Percentiles rank a stretch among this genome's conserved stretches.
Evolutionary conservation across 1,140 invertebrate species (phyloP).

Genomic region (roundworm (Caenorhabditis elegans)): DNA sequence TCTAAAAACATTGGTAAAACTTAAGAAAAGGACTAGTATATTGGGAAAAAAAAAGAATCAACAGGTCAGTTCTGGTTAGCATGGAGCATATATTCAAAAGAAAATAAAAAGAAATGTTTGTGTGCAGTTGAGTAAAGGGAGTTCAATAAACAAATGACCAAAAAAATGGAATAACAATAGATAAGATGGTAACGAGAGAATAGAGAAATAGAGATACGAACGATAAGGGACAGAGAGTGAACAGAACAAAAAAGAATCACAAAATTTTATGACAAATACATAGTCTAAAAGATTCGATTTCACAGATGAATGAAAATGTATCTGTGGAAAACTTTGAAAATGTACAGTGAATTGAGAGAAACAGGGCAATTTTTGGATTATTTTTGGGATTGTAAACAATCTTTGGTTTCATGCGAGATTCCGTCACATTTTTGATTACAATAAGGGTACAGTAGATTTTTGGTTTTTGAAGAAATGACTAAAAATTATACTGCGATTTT

Average conservation of each 20-base stretch:
- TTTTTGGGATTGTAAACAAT: too few relatives aligned
- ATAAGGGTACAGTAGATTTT: too few relatives aligned
- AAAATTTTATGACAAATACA: constrained; percentile 9
- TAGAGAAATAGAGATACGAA: background rate
- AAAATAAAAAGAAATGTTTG: background rate
- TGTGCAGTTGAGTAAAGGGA: background rate
- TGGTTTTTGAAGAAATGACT: too few relatives aligned
- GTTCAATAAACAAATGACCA: background rate
- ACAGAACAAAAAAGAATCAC: background rate
- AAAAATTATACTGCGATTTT: too few relatives aligned
- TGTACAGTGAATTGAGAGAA: background rate
- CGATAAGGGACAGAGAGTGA: background rate
- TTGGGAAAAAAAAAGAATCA: background rate
- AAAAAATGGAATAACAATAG: background rate
- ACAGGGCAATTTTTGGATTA: background rate
- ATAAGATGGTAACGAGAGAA: background rate
- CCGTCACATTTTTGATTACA: too few relatives aligned
- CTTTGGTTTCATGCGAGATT: too few relatives aligned
- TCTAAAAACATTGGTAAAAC: background rate
- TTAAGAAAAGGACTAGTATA: background rate
- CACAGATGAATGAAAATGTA: background rate
- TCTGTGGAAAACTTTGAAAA: too few relatives aligned
- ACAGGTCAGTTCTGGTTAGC: background rate
- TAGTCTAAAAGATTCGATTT: background rate
- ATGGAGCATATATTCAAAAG: background rate